Evolutionary conservation across 2,888 invertebrate genomes (phyloP).

Genomic region (Drosophila cracens): DNA sequence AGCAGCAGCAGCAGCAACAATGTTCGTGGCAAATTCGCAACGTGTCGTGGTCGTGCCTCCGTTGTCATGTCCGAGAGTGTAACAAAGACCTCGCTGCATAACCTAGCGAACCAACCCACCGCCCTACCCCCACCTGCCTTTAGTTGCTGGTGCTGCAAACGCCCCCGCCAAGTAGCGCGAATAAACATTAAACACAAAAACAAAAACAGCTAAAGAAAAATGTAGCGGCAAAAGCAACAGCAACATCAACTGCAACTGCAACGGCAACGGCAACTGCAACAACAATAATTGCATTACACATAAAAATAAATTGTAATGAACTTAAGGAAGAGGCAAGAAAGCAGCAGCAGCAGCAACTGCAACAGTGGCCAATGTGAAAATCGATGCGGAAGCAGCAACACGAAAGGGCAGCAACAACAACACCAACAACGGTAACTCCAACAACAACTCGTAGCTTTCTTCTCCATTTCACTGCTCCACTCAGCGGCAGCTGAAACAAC

Average conservation of each 20-base stretch:
- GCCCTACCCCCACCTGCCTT: not conserved
- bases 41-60: conserved; percentile 78
- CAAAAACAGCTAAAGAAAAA: conserved; percentile 34
- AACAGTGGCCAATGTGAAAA: conserved; percentile 70
- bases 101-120: conserved; percentile 14
- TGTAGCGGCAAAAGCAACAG: conserved; percentile 48
- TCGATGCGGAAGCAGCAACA: conserved; percentile 74
- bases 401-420: conserved; percentile 57
- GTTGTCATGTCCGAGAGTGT: conserved; percentile 79
- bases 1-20: conserved; percentile 41
- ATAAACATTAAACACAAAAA: conserved; percentile 67
- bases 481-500: conserved; percentile 43
- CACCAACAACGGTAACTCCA: conserved; percentile 18
- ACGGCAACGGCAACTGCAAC: conserved; percentile 50
- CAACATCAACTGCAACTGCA: conserved; percentile 22
- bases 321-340: conserved; percentile 63
- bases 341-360: conserved; percentile 38
- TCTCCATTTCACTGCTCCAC: conserved; percentile 52
- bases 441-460: conserved; percentile 48
- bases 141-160: conserved; percentile 43
- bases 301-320: conserved; percentile 80
- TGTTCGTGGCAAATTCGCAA: conserved; percentile 78
- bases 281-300: conserved; percentile 79
- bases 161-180: conserved; percentile 70
- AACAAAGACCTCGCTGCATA: conserved; percentile 75